These are phyloP conservation scores for Geopemphigus sp. DNA, from an alignment of 1,140 invertebrate species.

Conservation along the genomic window DNA sequence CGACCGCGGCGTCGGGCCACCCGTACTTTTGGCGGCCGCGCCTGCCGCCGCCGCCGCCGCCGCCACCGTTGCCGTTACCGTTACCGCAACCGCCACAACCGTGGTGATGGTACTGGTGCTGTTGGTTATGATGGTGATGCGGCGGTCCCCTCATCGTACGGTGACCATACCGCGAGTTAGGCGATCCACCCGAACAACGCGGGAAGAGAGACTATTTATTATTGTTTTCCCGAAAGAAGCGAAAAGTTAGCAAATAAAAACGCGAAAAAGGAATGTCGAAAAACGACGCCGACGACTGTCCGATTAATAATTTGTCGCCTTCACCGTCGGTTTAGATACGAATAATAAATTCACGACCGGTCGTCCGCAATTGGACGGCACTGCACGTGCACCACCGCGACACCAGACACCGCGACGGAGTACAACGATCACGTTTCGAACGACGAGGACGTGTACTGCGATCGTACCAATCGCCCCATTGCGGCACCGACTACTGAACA, in stretches of 20 bases:
- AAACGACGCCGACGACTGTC: too few relatives aligned
- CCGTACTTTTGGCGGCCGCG: neutral
- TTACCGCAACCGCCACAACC: too few relatives aligned
- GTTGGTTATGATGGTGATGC: neutral
- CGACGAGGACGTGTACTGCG: too few relatives aligned
- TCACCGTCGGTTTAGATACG: neutral
- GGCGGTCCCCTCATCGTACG: neutral
- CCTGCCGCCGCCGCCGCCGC: neutral
- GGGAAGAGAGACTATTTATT: too few relatives aligned
- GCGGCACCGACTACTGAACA: neutral
- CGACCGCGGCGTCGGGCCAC: conserved; percentile 29
- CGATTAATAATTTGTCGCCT: neutral
- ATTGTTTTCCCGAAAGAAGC: too few relatives aligned
- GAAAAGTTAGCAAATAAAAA: too few relatives aligned
- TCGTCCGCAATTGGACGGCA: too few relatives aligned
- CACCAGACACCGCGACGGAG: neutral
- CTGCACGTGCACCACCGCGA: too few relatives aligned
- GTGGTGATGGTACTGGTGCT: neutral
- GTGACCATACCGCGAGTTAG: neutral
- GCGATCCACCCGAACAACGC: too few relatives aligned
- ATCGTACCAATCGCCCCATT: conserved; percentile 8
- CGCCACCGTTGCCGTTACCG: too few relatives aligned
- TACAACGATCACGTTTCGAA: neutral
- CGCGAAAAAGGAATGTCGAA: neutral
- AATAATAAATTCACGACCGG: too few relatives aligned